Evolutionary conservation across 2,113 vertebrate species (phyloP).

Genomic region (Xerus inauris): DNA sequence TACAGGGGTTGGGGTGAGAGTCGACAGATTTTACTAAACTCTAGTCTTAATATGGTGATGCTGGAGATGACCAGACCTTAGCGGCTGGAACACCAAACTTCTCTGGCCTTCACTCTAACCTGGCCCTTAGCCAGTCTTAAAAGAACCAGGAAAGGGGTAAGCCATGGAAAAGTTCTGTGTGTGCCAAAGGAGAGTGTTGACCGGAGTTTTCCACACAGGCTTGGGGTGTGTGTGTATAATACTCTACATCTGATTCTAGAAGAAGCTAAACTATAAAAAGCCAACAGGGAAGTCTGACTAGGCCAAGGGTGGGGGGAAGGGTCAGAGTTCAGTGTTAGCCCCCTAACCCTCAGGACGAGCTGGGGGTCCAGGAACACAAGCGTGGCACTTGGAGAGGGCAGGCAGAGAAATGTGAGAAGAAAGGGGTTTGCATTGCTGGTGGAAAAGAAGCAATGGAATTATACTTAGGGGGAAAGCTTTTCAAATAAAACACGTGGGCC

Average conservation of each 20-base stretch:
- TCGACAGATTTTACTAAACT: neutral
- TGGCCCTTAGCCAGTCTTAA: neutral
- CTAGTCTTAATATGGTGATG: neutral
- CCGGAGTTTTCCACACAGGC: slow-evolving; percentile 50
- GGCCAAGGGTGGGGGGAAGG: neutral
- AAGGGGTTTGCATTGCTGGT: slow-evolving; percentile 41
- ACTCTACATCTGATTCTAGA: slow-evolving; percentile 9
- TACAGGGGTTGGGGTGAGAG: neutral
- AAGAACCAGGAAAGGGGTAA: slow-evolving; percentile 34
- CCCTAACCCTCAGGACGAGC: neutral
- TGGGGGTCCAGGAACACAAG: neutral
- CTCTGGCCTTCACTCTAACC: neutral
- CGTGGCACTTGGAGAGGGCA: neutral
- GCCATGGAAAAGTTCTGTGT: slow-evolving; percentile 45
- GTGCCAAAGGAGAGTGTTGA: slow-evolving; percentile 49
- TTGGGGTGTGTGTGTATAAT: neutral
- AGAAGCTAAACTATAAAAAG: slow-evolving; percentile 13
- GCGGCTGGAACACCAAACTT: slow-evolving; percentile 24
- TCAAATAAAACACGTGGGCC: slow-evolving; percentile 45
- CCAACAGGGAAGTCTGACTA: neutral
- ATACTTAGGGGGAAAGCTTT: neutral
- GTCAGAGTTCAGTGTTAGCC: neutral
- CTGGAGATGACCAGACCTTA: slow-evolving; percentile 44
- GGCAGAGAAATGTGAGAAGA: neutral
- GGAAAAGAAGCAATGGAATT: slow-evolving; percentile 60